Conservation (phyloP, 2,113 vertebrate species). For the Steatornis caripensis region DNA sequence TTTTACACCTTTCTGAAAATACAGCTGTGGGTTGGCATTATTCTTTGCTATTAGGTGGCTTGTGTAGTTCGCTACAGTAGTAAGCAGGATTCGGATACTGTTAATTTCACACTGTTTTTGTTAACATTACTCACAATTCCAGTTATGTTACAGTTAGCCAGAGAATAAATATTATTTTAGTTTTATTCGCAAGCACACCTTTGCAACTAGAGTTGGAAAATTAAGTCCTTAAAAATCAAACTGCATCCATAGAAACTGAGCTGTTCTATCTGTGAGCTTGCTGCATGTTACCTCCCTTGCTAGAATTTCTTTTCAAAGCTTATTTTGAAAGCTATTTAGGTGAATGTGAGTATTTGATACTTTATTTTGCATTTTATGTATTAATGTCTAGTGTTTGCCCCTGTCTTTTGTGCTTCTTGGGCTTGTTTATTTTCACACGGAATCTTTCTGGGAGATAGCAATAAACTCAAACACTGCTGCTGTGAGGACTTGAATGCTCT, state of each 20-base stretch:
- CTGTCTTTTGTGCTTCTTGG: neutral
- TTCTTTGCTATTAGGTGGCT: neutral
- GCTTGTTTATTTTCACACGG: neutral
- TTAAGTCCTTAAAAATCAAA: neutral
- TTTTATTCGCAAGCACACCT: neutral
- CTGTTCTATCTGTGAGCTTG: neutral
- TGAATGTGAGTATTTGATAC: neutral
- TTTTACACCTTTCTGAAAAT: neutral
- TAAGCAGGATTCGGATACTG: neutral
- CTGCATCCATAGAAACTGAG: neutral
- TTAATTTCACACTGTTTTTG: neutral
- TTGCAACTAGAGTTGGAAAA: neutral
- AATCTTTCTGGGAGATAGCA: neutral
- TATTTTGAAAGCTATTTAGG: neutral
- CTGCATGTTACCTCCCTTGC: neutral
- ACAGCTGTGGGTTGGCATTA: neutral
- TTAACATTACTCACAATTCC: neutral
- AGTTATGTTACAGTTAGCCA: neutral
- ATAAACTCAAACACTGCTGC: neutral
- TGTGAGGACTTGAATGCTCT: neutral
- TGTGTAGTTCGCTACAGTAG: neutral
- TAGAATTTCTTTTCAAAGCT: neutral
- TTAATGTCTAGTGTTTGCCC: fast-evolving
- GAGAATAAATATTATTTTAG: neutral
- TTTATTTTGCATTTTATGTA: neutral